Base-by-base conservation (phyloP, 2,888 invertebrate species). In the Falcaria lacertinaria region DNA sequence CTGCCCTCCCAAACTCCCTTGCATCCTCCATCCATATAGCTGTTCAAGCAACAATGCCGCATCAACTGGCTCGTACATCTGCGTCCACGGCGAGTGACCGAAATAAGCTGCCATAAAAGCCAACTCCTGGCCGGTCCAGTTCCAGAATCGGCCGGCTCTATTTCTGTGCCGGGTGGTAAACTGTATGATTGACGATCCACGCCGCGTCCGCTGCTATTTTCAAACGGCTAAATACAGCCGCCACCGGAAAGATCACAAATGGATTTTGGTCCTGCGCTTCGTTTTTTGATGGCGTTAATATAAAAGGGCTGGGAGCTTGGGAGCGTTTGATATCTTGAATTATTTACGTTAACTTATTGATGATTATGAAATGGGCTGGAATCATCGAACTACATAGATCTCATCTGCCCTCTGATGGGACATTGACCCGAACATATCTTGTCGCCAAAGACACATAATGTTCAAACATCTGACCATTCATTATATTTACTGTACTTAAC, bases 181-280 rank as follows among this genome's bases (percentile, higher is more conserved):
- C 69, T 74, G 79, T 80, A 77, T 74, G 73, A 71, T 67, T 62
- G 53, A 64, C 51, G 58, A 46, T 45, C 45, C 62, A 34, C 22
- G 73, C 69, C 54, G 68, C 71, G 68, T 63, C 69, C 73, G 69
- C 59, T 52, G 72, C 80, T 85, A 84, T 83, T 84, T 81, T 60
- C 68, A 74, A 55, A 56, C 64, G 61, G 63, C 81, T 81, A 80
- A 72, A 82, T 77, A 74, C 79, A 80, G 78, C 74, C 69, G 63
- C 75, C 78, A 67, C 77, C 75, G 79, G 80, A 80, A 80, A 76
- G 69, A 68, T 69, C 55, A 53, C 47, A 64, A 70, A 64, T 61
- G 65, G 58, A 57, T 50, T 63, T 57, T 53, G 47, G 55, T 55
- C 52, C 57, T 57, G 47, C 48, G 57, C 58, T 60, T 60, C 50